Base-by-base conservation (phyloP, 2,797 vertebrate genomes). In the Ptychobarbus kaznakovi region DNA sequence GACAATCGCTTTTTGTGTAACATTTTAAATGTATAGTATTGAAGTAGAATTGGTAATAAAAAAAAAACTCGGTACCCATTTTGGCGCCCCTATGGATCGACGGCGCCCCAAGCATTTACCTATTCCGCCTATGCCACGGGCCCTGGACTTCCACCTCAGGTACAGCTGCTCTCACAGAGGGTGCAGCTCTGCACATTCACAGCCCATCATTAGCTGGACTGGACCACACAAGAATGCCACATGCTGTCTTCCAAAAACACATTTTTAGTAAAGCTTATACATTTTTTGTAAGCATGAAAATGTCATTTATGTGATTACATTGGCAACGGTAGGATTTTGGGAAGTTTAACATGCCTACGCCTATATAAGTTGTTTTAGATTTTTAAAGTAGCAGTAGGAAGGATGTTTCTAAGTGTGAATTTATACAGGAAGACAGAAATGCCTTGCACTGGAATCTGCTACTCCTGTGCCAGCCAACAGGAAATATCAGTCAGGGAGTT, bases 381-480 rank as follows among this genome's bases (percentile, higher is more conserved):
- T 58, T 58, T 77, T 25, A 80, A 61, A 40, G 66, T 70, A 61
- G 74, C 46, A 13, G 35, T 32, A 93, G 92, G 93, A 92, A 89
- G 84, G 61, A 32, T 46, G 91, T 88, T 88, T 92, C 89, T 73
- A 81, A 84, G 86, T 81, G 87, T 89, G 90, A 89, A 91, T 91
- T 91, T 91, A 93, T 91, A 92, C 94, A 93, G 94, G 94, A 95
- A 95, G 92, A 92, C 80, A 92, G 84, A 95, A 93, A 93, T 94
- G 92, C 93, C 91, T 93, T 91, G 90, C 90, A 89, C 89, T 94
- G 93, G 93, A 95, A 93, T 94, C 90, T 90, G 88, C 89, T 51
- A 89, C 89, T 87, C 56, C 49, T 90, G 85, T 88, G 91, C 92
- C 93, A 93, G 81, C 92, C 93, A 91, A 94, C 94, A 95, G 95